Evolutionary conservation across 64 coral and sea anemone species (phyloP).

Genomic region (Anthopleura sola): DNA sequence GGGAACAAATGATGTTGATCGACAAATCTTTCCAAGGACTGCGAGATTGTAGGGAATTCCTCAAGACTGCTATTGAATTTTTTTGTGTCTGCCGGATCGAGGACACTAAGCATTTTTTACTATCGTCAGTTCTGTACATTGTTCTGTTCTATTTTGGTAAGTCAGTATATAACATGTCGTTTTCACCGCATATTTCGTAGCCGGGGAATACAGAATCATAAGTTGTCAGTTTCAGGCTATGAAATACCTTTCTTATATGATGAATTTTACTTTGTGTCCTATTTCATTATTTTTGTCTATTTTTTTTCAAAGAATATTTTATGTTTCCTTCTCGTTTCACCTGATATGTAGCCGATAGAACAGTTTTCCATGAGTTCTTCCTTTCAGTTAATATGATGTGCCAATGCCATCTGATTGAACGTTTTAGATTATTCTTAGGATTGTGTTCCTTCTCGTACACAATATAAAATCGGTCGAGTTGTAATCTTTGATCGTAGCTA

Average conservation of each 20-base stretch:
- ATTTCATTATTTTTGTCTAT: neutral
- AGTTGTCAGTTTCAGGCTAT: neutral
- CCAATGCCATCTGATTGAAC: neutral
- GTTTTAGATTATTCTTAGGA: neutral
- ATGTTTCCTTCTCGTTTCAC: neutral
- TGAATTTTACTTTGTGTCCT: neutral
- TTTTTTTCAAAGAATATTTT: neutral
- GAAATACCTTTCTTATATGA: neutral
- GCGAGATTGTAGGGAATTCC: neutral
- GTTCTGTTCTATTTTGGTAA: neutral
- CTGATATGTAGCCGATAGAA: neutral
- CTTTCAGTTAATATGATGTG: neutral
- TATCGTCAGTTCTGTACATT: neutral
- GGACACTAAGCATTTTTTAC: neutral
- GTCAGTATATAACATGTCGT: neutral
- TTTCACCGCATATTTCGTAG: neutral
- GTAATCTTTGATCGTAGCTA: neutral
- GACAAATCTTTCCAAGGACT: neutral
- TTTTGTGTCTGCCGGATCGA: neutral
- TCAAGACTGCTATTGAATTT: neutral
- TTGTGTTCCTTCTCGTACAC: neutral
- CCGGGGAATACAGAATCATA: neutral
- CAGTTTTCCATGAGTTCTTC: neutral
- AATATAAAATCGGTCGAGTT: neutral
- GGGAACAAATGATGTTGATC: neutral